These are phyloP conservation scores for Caenorhabditis japonica DNA, from an alignment of 2,888 invertebrate genomes.

Conservation along the genomic window DNA sequence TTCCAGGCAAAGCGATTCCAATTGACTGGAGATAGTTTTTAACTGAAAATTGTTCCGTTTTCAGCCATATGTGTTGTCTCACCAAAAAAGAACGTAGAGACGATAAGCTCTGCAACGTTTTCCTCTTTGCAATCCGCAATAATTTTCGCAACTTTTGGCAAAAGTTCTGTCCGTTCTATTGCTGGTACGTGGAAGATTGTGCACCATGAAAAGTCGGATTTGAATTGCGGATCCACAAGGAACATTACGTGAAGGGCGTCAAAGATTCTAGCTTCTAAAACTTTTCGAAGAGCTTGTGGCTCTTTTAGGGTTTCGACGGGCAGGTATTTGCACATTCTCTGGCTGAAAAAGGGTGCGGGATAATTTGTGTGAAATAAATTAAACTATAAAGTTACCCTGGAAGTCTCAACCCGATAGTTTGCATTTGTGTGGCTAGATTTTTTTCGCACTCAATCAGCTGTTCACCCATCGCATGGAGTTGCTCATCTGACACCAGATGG, in stretches of 20 bases:
- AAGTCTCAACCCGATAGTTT: constrained; percentile 66
- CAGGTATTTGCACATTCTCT: constrained; percentile 66
- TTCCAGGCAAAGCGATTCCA: constrained; percentile 27
- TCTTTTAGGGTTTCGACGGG: constrained; percentile 68
- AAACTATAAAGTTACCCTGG: constrained; percentile 57
- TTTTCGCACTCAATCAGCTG: constrained; percentile 70
- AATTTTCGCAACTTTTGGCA: constrained; percentile 33
- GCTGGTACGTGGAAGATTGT: constrained; percentile 55
- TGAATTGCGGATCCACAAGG: constrained; percentile 56
- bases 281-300: constrained; percentile 55
- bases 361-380: neutral
- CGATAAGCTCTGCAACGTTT: constrained; percentile 21
- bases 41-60: constrained; percentile 26
- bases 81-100: constrained; percentile 40
- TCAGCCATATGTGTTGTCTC: too few relatives aligned
- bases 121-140: constrained; percentile 52
- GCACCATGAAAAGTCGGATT: constrained; percentile 60
- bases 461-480: constrained; percentile 66
- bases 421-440: constrained; percentile 67
- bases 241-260: constrained; percentile 67
- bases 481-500: constrained; percentile 49
- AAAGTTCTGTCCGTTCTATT: constrained; percentile 17
- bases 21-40: constrained; percentile 27
- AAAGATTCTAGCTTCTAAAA: constrained; percentile 60
- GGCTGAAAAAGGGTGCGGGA: constrained; percentile 41